These are phyloP conservation scores for Carapus acus DNA, from an alignment of 2,797 vertebrate genomes.

Conservation along the genomic window DNA sequence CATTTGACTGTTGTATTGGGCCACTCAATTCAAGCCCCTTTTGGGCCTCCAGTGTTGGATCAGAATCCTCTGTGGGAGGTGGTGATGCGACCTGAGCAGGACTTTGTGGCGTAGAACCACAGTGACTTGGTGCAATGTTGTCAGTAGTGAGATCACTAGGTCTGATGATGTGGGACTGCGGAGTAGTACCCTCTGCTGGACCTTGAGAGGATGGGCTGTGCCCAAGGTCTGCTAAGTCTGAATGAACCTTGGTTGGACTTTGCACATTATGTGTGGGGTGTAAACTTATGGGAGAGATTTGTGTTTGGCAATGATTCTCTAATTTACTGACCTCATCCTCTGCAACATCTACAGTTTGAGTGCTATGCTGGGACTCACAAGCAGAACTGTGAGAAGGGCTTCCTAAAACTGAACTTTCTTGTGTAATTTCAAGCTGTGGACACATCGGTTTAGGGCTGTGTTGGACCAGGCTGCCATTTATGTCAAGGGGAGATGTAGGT, in stretches of 20 bases:
- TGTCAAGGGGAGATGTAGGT: no score
- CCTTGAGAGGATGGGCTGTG: constrained; percentile 6
- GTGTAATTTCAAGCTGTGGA: not conserved
- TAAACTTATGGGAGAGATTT: constrained; percentile 8
- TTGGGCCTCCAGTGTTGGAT: constrained; percentile 51
- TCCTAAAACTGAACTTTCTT: constrained; percentile 1
- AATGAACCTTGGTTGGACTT: constrained; percentile 8
- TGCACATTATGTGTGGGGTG: constrained; percentile 12
- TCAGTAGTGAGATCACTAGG: not conserved
- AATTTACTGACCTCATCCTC: constrained; percentile 7
- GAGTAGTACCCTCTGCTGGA: constrained; percentile 14
- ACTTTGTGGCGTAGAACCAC: constrained; percentile 7
- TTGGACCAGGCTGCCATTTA: fast-evolving
- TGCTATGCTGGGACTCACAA: constrained; percentile 1
- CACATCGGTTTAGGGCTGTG: not conserved
- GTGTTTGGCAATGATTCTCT: constrained; percentile 9
- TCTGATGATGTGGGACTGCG: constrained; percentile 14
- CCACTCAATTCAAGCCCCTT: constrained; percentile 26
- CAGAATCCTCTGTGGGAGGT: constrained; percentile 9
- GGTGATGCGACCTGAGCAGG: constrained; percentile 17
- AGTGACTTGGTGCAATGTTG: not conserved
- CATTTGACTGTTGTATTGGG: constrained; percentile 5
- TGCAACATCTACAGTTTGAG: not conserved
- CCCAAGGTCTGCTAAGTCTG: constrained; percentile 3
- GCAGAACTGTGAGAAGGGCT: constrained; percentile 2